Percentiles rank a stretch among this genome's conserved stretches.
These are phyloP conservation scores for Drosophila affinis DNA, from an alignment of 2,888 invertebrate genomes.

Conservation along the genomic window DNA sequence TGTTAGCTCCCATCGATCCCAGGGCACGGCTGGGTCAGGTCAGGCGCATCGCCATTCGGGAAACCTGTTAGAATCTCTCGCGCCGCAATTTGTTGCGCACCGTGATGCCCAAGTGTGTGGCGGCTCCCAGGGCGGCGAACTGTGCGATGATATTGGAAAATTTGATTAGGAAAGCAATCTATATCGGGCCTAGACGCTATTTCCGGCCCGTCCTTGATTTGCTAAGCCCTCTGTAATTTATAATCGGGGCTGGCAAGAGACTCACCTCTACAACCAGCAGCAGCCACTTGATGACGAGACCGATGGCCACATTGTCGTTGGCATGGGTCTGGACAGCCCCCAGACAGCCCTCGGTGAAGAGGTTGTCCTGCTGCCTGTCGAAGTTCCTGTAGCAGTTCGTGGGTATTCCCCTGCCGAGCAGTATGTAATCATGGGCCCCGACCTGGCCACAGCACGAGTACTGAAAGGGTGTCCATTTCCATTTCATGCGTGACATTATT, in stretches of 20 bases:
- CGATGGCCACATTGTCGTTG: constrained; percentile 69
- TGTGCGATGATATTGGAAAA: constrained; percentile 36
- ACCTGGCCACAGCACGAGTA: constrained; percentile 80
- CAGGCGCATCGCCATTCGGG: constrained; percentile 2
- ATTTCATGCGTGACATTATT: background rate
- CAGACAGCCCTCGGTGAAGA: constrained; percentile 67
- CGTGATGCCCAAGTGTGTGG: constrained; percentile 76
- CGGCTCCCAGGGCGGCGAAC: constrained; percentile 69
- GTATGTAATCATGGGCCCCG: constrained; percentile 77
- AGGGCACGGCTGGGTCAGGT: background rate
- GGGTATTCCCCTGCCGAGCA: constrained; percentile 64
- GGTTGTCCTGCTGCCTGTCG: constrained; percentile 49
- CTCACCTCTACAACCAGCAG: constrained; percentile 76
- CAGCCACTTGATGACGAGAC: constrained; percentile 77
- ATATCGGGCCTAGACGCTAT: constrained; percentile 42
- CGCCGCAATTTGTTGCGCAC: constrained; percentile 78
- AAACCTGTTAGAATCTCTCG: constrained; percentile 63
- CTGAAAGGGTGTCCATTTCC: constrained; percentile 38
- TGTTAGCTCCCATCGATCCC: constrained; percentile 8
- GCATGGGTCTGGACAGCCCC: constrained; percentile 69
- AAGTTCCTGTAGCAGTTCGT: constrained; percentile 66
- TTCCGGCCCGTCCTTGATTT: constrained; percentile 31
- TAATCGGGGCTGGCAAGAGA: constrained; percentile 29
- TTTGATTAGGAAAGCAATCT: constrained; percentile 15
- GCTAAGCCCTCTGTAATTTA: constrained; percentile 53